phyloP scores from a whole-genome alignment of 2,113 vertebrate species.

The Marmota monax region DNA sequence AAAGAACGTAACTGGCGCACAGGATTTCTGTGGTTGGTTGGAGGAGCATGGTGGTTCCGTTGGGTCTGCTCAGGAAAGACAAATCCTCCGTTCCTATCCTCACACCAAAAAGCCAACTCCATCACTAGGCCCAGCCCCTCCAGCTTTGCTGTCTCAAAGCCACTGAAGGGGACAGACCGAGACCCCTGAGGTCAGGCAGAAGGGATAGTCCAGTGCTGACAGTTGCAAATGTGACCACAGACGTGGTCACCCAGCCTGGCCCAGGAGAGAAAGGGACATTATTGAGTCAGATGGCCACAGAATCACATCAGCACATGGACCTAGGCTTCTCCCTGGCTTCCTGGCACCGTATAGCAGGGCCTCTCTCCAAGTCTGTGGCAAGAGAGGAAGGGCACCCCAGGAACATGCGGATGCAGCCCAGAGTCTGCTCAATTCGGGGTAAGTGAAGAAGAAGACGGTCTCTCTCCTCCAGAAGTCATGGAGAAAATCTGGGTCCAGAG shows the following conservation, averaged over 20 bases:
- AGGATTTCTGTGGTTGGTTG: neutral
- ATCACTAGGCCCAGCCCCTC: too few species aligned
- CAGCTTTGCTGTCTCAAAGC: neutral
- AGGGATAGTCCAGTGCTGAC: fast-evolving
- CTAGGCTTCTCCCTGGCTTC: neutral
- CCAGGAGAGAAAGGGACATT: neutral
- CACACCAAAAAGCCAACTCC: neutral
- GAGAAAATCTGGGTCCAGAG: too few species aligned
- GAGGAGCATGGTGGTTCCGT: too few species aligned
- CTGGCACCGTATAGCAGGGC: neutral
- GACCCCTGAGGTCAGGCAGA: neutral
- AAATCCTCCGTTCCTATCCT: too few species aligned
- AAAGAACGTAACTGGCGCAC: fast-evolving
- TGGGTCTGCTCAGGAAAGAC: neutral
- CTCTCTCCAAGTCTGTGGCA: neutral
- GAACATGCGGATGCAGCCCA: fast-evolving
- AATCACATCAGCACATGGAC: neutral
- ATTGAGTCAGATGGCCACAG: neutral
- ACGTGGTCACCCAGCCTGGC: too few species aligned
- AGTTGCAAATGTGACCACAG: neutral
- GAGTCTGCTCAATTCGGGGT: neutral
- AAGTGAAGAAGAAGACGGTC: neutral
- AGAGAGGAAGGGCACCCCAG: neutral
- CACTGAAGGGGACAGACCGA: neutral
- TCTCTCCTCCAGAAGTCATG: neutral